Evolutionary conservation across 2,888 invertebrate genomes (phyloP).

Genomic region (Anarsia innoxiella): DNA sequence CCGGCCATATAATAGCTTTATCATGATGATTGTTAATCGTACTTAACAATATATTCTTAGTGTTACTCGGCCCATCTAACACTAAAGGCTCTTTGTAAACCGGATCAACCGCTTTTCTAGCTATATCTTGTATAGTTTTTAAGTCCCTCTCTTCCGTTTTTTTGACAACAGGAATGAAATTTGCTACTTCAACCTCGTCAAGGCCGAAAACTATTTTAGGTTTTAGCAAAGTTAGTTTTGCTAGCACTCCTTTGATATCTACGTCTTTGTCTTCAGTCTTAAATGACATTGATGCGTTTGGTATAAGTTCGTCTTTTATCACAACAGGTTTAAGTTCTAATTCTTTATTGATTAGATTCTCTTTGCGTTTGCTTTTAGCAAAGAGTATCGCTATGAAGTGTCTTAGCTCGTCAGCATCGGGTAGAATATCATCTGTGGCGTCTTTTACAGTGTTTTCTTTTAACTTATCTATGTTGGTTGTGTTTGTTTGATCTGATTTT

Average conservation of each 20-base stretch:
- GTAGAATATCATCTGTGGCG: too few relatives aligned
- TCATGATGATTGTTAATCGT: too few relatives aligned
- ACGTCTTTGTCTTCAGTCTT: not conserved
- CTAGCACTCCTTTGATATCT: not conserved
- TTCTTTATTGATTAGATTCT: not conserved
- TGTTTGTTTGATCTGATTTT: too few relatives aligned
- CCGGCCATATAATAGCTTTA: too few relatives aligned
- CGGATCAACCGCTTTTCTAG: not conserved
- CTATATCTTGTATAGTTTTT: not conserved
- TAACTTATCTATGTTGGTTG: too few relatives aligned
- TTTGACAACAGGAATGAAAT: conserved; percentile 4
- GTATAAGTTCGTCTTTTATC: not conserved
- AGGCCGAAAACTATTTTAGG: not conserved
- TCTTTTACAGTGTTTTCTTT: too few relatives aligned
- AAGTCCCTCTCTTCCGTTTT: not conserved
- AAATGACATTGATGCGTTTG: not conserved
- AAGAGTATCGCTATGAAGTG: too few relatives aligned
- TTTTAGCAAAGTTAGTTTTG: conserved; percentile 3
- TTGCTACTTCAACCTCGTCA: not conserved
- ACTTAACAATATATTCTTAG: too few relatives aligned
- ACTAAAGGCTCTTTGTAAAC: not conserved
- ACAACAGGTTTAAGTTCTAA: not conserved
- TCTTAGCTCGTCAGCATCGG: too few relatives aligned
- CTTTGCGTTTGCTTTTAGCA: too few relatives aligned
- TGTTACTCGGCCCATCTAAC: not conserved